Percentiles rank a stretch among this genome's conserved stretches.
These are phyloP conservation scores for Clangula hyemalis DNA, from an alignment of 2,797 vertebrate genomes.

Conservation along the genomic window DNA sequence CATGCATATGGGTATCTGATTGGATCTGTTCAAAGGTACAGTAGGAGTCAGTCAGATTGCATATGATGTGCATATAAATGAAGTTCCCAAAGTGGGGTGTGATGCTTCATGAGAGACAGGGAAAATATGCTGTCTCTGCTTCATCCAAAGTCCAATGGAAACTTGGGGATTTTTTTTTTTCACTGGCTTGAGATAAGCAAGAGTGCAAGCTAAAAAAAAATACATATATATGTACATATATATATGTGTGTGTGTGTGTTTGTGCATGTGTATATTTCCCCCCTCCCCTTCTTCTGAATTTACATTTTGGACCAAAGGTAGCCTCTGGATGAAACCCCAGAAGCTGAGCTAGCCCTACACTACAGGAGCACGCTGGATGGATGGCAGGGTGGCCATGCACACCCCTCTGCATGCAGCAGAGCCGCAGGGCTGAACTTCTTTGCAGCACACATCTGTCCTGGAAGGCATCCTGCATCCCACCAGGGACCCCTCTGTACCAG, in stretches of 20 bases:
- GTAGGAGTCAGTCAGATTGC: conserved; percentile 79
- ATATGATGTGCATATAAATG: conserved; percentile 80
- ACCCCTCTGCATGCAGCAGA: not conserved
- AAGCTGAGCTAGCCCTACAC: not conserved
- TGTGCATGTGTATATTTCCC: not conserved
- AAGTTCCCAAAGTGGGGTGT: conserved; percentile 76
- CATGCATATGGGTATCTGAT: conserved; percentile 81
- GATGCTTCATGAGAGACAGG: conserved; percentile 70
- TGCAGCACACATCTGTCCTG: accelerated
- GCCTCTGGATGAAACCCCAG: not conserved
- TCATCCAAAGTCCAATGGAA: conserved; percentile 77
- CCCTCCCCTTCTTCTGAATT: not conserved
- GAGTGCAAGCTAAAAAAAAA: conserved; percentile 54
- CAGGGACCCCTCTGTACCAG: not conserved
- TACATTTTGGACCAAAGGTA: conserved; percentile 4
- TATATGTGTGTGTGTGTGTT: not conserved
- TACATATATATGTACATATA: not conserved
- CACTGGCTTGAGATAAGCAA: conserved; percentile 69
- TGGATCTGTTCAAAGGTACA: conserved; percentile 83
- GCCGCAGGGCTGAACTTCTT: not conserved
- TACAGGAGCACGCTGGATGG: not conserved
- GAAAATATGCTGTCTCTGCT: conserved; percentile 76
- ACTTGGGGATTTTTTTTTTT: conserved; percentile 66
- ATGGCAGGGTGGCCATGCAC: not conserved
- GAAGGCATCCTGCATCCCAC: not conserved